Conservation (phyloP, 1,140 invertebrate species). For the Heterodera schachtii region DNA sequence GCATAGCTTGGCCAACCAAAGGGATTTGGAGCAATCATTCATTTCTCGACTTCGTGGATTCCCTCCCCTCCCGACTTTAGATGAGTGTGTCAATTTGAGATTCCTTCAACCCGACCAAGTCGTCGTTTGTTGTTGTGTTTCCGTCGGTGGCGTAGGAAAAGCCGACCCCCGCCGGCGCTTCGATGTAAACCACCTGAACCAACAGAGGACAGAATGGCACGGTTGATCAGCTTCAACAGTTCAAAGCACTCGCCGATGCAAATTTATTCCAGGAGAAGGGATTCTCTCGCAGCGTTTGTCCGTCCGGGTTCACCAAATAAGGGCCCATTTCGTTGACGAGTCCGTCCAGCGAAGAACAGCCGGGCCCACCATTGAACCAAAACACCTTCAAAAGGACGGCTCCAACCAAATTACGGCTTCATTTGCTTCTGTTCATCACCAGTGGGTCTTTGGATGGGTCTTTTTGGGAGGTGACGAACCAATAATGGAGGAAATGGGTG, state of each 20-base stretch:
- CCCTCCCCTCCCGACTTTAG: no score
- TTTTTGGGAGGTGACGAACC: slow-evolving; percentile 69
- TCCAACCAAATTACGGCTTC: slow-evolving; percentile 44
- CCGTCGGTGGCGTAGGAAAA: slow-evolving; percentile 70
- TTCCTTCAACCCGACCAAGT: slow-evolving; percentile 58
- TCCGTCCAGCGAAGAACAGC: slow-evolving; percentile 69
- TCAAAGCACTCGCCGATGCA: slow-evolving; percentile 9
- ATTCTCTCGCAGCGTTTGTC: slow-evolving; percentile 43
- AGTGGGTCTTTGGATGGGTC: slow-evolving; percentile 69
- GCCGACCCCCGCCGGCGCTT: slow-evolving; percentile 70
- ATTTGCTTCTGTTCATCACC: slow-evolving; percentile 48
- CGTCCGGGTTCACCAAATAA: slow-evolving; percentile 66
- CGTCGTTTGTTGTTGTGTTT: slow-evolving; percentile 69
- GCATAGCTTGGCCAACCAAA: no score
- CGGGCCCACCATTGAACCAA: slow-evolving; percentile 67
- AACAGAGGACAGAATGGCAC: no score
- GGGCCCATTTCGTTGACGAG: slow-evolving; percentile 71
- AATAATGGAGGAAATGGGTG: slow-evolving; percentile 64
- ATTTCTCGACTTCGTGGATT: no score
- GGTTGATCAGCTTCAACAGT: not conserved
- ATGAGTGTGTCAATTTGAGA: no score
- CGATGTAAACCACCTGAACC: slow-evolving; percentile 71
- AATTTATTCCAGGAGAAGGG: slow-evolving; percentile 69
- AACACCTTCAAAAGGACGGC: not conserved
- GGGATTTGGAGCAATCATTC: no score